Evolutionary conservation across 2,113 vertebrate species (phyloP), one percentile per base, ranked within the genome.

Genomic region (Colossoma macropomum): DNA sequence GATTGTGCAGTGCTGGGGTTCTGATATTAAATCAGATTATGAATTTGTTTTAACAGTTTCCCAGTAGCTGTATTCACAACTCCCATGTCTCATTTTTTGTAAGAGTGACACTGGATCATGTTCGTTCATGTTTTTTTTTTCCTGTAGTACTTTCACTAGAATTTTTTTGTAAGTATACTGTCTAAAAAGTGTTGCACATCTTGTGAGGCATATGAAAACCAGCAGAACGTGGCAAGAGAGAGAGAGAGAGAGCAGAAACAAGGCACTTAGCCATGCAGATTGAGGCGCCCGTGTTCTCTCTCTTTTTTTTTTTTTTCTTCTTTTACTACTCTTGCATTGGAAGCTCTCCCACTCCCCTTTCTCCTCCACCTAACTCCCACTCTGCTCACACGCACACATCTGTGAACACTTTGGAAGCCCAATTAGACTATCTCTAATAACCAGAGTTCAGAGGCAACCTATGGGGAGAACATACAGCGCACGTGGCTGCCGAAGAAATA

Each of bases 351-450:
- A 32, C n/a, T 78, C 52, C 52, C 34, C 23, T 81, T 4, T 68
- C 30, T 63, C 19, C 69, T 73, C 66, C 48, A 27, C 70, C 68
- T 78, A 66, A 72, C 28, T 52, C 60, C 75, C 60, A 79, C 68
- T 32, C 48, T 34, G 12, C 72, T 75, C 70, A 79, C 75, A 76
- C 80, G 74, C 59, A 65, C 77, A 88, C 88, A 90, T 87, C 89
- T 90, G 87, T 27, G 13, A 89, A 83, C 52, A 41, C 79, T 90
- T 90, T 86, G 38, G 78, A 73, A 25, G 27, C 45, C 83, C 87
- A 89, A 90, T 89, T 88, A 85, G 78, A 88, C 69, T 75, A 87
- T 88, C 73, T 82, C 80, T 84, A 88, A 89, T 85, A 87, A 86
- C 83, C 80, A 38, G 75, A 81, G 83, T 83, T 87, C 73, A 71